Evolutionary conservation across 1,140 invertebrate genomes (phyloP).

Genomic region (Euglossa dilemma): DNA sequence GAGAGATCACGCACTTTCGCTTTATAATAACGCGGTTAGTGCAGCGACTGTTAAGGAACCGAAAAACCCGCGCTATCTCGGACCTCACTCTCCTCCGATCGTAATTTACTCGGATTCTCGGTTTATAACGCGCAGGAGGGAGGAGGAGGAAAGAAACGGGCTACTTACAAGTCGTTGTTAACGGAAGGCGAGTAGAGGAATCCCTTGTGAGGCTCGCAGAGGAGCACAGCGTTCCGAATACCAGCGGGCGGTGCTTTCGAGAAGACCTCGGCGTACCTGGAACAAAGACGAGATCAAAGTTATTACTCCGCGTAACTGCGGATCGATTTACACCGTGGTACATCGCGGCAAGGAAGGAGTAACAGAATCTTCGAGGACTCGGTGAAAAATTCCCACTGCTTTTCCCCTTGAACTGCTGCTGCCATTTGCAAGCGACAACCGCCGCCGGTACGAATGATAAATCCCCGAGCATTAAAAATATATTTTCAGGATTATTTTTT

Average conservation of each 20-base stretch:
- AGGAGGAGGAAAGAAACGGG: neutral
- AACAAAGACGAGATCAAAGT: constrained; percentile 44
- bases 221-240: constrained; percentile 72
- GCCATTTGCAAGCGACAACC: neutral
- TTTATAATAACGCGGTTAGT: constrained; percentile 72
- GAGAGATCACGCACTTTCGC: constrained; percentile 76
- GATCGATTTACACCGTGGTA: no score
- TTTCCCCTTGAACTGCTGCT: neutral
- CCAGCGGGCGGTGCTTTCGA: constrained; percentile 69
- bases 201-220: constrained; percentile 76
- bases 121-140: neutral
- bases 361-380: no score
- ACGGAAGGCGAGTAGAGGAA: constrained; percentile 69
- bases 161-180: constrained; percentile 73
- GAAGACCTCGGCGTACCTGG: constrained; percentile 72
- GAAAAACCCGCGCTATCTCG: neutral
- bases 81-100: no score
- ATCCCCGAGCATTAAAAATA: constrained; percentile 43
- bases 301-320: no score
- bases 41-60: neutral
- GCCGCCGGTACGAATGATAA: constrained; percentile 3
- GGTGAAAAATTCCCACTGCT: neutral
- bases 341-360: no score
- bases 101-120: neutral
- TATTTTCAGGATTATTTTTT: constrained; percentile 66